phyloP scores from a whole-genome alignment of 35 echinoderm and acorn worm genomes.

The Patiria miniata region DNA sequence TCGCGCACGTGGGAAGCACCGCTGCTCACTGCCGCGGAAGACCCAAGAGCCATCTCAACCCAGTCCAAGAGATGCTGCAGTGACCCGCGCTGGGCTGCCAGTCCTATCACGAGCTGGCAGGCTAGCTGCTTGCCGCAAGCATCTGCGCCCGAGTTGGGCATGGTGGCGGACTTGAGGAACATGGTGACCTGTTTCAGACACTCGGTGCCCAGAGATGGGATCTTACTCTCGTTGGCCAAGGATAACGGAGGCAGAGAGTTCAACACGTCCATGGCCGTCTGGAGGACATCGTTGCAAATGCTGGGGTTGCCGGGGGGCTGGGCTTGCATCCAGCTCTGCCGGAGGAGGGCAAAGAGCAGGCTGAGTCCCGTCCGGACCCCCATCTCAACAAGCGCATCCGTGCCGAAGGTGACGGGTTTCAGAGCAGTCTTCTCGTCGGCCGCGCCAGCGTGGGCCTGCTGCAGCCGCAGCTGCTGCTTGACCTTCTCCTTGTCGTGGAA shows the following conservation, averaged over 20 bases:
- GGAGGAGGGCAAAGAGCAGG: constrained; percentile 89
- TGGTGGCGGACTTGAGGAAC: constrained; percentile 89
- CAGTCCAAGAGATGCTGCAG: constrained; percentile 94
- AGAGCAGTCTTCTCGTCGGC: constrained; percentile 77
- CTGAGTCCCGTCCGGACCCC: constrained; percentile 93
- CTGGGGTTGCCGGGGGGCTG: constrained; percentile 38
- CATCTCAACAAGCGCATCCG: constrained; percentile 98
- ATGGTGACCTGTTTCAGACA: constrained; percentile 89
- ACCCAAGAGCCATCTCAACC: constrained; percentile 95
- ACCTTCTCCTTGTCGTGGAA: constrained; percentile 98
- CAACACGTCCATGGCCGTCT: constrained; percentile 82
- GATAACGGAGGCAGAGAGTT: constrained; percentile 90
- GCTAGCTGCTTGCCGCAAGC: constrained; percentile 77
- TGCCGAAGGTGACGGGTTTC: constrained; percentile 82
- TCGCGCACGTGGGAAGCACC: constrained; percentile 14
- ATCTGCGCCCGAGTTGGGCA: constrained; percentile 91
- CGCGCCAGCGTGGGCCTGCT: constrained; percentile 72
- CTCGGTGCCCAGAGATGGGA: constrained; percentile 86
- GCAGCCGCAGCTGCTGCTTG: constrained; percentile 82
- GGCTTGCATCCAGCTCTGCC: constrained; percentile 84
- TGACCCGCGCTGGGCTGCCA: constrained; percentile 92
- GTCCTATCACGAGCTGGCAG: constrained; percentile 85
- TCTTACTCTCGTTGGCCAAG: constrained; percentile 98
- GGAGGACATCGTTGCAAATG: constrained; percentile 95
- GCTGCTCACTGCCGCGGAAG: constrained; percentile 59